phyloP scores from a whole-genome alignment of 2,113 vertebrate species.

The Apodemus sylvaticus region DNA sequence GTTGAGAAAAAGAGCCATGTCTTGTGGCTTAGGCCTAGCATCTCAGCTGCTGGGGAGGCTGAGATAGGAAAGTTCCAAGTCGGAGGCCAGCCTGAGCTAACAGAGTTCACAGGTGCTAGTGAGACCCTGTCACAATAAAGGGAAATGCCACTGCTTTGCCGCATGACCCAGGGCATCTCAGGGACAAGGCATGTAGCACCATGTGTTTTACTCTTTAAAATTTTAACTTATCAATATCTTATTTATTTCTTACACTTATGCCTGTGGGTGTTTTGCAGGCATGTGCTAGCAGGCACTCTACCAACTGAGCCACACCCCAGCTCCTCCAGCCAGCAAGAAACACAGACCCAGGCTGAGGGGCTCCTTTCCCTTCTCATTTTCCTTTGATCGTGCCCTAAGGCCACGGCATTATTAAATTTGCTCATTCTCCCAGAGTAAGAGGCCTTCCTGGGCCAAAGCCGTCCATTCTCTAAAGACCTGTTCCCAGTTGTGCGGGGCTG shows the following conservation, averaged over 20 bases:
- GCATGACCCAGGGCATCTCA: no score
- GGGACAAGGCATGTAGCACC: background rate
- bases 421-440: no score
- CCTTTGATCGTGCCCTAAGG: background rate
- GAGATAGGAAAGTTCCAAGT: background rate
- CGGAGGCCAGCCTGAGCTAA: background rate
- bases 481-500: no score
- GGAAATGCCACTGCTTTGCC: background rate
- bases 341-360: background rate
- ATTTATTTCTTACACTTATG: background rate
- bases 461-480: accelerated
- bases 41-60: background rate
- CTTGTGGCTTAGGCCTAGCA: background rate
- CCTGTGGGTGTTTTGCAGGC: background rate
- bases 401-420: accelerated
- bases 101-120: background rate
- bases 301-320: background rate
- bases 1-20: background rate
- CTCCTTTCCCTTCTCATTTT: background rate
- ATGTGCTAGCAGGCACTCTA: no score
- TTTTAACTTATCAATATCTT: background rate
- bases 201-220: background rate
- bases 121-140: background rate
- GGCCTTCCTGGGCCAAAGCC: background rate
- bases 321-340: background rate